Evolutionary conservation across 2,113 vertebrate species (phyloP), one percentile per base, ranked within the genome.

Genomic region (Corythornis vintsioides): DNA sequence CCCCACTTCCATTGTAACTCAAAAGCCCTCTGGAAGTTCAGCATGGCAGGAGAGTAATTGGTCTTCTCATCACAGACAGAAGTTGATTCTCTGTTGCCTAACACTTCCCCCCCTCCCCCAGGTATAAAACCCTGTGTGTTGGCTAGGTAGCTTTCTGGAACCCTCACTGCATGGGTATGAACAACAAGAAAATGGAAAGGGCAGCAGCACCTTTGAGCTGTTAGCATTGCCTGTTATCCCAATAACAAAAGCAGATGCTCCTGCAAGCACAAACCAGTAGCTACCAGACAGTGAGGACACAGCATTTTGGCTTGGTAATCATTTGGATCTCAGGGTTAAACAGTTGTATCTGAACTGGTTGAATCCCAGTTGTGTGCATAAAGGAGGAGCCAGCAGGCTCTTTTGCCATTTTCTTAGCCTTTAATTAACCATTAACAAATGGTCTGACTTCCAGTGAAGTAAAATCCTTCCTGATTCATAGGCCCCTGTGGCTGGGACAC

Each of bases 61-160:
- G n/a, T 64, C 45, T 89, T 87, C 92, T 89, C 71, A 87, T 56
- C 56, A 60, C 6, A 76, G 56, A 42, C 56, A 86, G 21, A 63
- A 76, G 40, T 86, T 83, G 67, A 57, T 94, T 83, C 43, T 89
- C 18, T 86, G 28, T 70, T 89, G 33, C 38, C 15, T 82, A 66
- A 65, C 19, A 11, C 33, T 19, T n/a, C 16, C 0, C 0, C 5
- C 5, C 3, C 50, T 17, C 4, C 0, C 0, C 26, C 64, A 63
- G 3, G 3, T 82, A 13, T 76, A 47, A 87, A 77, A 77, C 59
- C 61, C 13, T 77, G 5, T 55, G 29, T 89, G 26, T 83, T 79
- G 50, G 47, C 47, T 40, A 63, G 81, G 59, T 94, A 47, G 33
- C n/a, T 76, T 78, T 92, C 66, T 90, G 66, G 13, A 78, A 52